Conservation (phyloP, 2,113 vertebrate genomes). For the Ophiodon elongatus region DNA sequence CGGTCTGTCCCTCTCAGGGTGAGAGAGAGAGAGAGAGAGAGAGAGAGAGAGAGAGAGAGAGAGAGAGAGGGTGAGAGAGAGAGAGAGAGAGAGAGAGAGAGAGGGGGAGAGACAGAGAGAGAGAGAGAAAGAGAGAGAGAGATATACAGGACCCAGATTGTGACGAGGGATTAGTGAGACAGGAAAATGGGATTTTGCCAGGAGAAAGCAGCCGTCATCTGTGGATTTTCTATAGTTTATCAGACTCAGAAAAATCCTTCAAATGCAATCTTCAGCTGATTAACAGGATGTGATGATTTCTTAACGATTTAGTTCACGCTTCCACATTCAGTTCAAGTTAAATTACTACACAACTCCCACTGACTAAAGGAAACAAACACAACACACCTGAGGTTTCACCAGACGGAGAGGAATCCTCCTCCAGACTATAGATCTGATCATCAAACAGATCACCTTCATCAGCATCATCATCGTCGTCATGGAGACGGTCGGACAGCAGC, state of each 20-base stretch:
- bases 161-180: constrained; percentile 92
- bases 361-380: too few species aligned
- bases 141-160: constrained; percentile 92
- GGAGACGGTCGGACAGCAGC: too few species aligned
- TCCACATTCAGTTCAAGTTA: constrained; percentile 11
- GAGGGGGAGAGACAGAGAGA: constrained; percentile 74
- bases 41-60: constrained; percentile 16
- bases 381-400: too few species aligned
- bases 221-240: constrained; percentile 91
- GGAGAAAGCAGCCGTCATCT: constrained; percentile 89
- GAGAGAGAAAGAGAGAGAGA: constrained; percentile 63
- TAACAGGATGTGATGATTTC: constrained; percentile 69
- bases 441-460: too few species aligned
- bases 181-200: constrained; percentile 94
- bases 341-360: too few species aligned
- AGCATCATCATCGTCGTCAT: too few species aligned
- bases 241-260: constrained; percentile 81
- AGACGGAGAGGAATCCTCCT: too few species aligned
- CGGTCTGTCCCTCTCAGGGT: constrained; percentile 62
- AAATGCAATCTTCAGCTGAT: constrained; percentile 82
- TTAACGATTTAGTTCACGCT: background rate
- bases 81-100: constrained; percentile 48
- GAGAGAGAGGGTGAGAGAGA: constrained; percentile 79
- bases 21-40: constrained; percentile 52
- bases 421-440: too few species aligned